Evolutionary conservation across 2,113 vertebrate species (phyloP), one percentile per base, ranked within the genome.

Genomic region (Chascanopsetta lugubris): DNA sequence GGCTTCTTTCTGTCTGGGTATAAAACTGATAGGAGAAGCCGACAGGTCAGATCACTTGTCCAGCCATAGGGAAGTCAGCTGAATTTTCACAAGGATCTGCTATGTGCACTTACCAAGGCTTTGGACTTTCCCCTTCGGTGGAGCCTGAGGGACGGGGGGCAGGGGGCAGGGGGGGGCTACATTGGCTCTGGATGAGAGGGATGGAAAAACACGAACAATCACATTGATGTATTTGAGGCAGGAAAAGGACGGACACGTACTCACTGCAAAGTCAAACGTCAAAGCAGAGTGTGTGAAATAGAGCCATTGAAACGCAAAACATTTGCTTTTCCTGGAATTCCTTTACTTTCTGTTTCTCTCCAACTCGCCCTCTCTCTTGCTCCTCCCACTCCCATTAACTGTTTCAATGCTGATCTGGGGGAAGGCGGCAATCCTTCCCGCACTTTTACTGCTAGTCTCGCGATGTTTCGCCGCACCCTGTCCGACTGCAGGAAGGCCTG

Each of bases 21-120:
- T 72, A 53, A 82, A 84, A 85, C 49, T 46, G 55, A 36, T 55
- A n/a, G n/a, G n/a, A n/a, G n/a, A n/a, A 73, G 73, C 48, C 3
- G 34, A 61, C 53, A 30, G 8, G 5, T 15, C n/a, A 32, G 32
- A 43, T 69, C 15, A 25, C 27, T 3, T 32, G 30, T 72, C 15
- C 4, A 49, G 34, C 22, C 10, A 29, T 29, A 55, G 53, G 7
- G 70, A 70, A 57, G 24, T 69, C 15, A 42, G 50, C 43, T 54
- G 40, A 29, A 69, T 54, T 40, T 50, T 63, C 36, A 34, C 21
- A 8, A 53, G 40, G 64, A 58, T 1, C 12, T 17, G 5, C 20
- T 3, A 25, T 43, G 12, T 50, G 42, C 21, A 50, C 21, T 8
- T 58, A 12, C 47, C 29, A 43, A 26, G 32, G 9, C 18, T 9